These are phyloP conservation scores for Sula dactylatra DNA, from an alignment of 2,113 vertebrate genomes.

Conservation along the genomic window DNA sequence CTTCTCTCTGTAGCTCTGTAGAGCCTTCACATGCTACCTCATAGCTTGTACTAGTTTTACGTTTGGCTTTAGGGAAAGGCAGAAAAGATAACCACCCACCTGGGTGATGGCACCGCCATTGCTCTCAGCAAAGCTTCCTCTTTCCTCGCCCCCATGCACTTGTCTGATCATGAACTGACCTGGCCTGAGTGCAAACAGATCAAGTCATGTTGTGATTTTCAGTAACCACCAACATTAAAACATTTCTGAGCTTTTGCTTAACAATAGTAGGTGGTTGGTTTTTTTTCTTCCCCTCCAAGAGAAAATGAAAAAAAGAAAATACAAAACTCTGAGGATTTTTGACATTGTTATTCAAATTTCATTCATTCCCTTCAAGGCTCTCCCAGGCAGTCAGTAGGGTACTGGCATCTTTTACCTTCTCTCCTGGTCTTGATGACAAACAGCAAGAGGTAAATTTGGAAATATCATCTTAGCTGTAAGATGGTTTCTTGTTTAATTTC, in stretches of 20 bases:
- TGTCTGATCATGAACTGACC: not conserved
- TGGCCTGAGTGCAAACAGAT: not conserved
- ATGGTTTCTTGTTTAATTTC: slow-evolving; percentile 36
- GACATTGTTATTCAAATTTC: not conserved
- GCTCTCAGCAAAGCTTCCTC: not conserved
- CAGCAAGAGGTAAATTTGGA: slow-evolving; percentile 19
- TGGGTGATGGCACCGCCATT: not conserved
- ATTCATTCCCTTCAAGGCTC: not conserved
- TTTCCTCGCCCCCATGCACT: not conserved
- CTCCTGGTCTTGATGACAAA: not conserved
- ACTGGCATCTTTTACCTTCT: not conserved
- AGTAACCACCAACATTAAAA: not conserved
- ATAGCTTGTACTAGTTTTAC: not conserved
- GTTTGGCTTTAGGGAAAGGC: not conserved
- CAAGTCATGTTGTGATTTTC: not conserved
- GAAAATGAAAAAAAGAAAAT: not conserved
- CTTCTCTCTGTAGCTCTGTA: not conserved
- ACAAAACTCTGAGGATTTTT: not conserved
- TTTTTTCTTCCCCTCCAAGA: not conserved
- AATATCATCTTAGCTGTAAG: not conserved
- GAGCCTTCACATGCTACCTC: not conserved
- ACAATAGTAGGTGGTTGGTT: not conserved
- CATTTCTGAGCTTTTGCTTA: not conserved
- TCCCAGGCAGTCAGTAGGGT: not conserved
- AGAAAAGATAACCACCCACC: not conserved